These are phyloP conservation scores for Cavia aperea DNA, from an alignment of 2,113 vertebrate species.

Conservation along the genomic window DNA sequence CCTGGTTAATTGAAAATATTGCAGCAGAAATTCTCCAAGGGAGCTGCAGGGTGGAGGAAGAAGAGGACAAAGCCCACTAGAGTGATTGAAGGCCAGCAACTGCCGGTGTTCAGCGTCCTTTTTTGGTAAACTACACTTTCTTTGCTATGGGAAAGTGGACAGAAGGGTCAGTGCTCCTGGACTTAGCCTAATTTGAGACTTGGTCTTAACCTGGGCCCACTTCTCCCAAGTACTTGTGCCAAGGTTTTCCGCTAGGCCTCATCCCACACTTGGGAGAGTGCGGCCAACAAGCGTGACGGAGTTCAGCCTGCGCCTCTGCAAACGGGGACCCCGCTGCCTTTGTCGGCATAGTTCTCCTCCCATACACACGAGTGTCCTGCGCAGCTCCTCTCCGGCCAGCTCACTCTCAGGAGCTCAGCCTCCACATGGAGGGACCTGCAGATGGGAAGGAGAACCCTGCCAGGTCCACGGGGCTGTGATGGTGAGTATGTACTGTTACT, in stretches of 20 bases:
- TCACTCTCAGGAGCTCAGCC: neutral
- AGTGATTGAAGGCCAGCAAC: neutral
- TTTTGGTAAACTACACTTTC: conserved; percentile 19
- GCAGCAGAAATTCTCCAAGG: conserved; percentile 59
- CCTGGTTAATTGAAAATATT: conserved; percentile 49
- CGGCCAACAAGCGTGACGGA: neutral
- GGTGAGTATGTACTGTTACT: neutral
- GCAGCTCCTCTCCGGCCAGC: neutral
- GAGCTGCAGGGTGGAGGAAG: conserved; percentile 14
- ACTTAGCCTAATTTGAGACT: neutral
- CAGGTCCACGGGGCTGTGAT: neutral
- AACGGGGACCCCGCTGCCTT: neutral
- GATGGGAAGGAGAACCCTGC: neutral
- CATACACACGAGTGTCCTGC: rapidly evolving
- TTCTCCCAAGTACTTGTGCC: neutral
- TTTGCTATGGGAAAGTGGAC: neutral
- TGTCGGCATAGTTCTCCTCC: neutral
- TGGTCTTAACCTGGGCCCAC: neutral
- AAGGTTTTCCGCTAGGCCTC: neutral
- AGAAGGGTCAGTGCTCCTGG: neutral
- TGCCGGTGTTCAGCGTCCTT: neutral
- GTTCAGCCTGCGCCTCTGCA: neutral
- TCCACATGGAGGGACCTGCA: rapidly evolving
- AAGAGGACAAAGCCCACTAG: neutral
- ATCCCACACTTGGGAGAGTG: neutral